Evolutionary conservation across 1,140 invertebrate species (phyloP).

Genomic region (Drosophila prosaltans): DNA sequence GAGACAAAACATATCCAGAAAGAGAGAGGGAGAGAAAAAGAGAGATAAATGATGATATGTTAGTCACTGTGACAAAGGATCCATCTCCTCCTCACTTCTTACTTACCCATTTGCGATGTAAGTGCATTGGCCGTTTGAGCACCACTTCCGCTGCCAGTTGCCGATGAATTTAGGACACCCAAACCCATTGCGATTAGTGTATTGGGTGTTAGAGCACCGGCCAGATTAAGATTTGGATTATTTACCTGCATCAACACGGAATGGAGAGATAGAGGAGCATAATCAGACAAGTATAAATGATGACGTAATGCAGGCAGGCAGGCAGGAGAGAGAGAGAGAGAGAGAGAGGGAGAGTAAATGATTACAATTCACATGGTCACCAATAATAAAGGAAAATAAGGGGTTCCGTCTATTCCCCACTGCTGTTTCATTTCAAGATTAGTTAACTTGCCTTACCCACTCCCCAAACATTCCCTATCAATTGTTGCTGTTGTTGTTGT

Average conservation of each 20-base stretch:
- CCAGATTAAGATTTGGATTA: slow-evolving; percentile 57
- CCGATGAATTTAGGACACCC: slow-evolving; percentile 58
- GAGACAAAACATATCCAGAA: neutral
- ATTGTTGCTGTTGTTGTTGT: neutral
- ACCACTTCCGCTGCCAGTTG: slow-evolving; percentile 35
- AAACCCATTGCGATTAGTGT: slow-evolving; percentile 47
- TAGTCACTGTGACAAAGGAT: slow-evolving; percentile 32
- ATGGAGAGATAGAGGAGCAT: too few species aligned
- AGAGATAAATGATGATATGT: slow-evolving; percentile 21
- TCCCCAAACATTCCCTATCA: too few species aligned
- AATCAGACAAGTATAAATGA: neutral
- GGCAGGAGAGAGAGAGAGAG: too few species aligned
- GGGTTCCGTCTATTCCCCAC: too few species aligned
- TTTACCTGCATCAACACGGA: slow-evolving; percentile 47
- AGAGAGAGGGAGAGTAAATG: neutral
- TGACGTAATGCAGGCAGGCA: neutral
- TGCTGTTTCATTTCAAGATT: too few species aligned
- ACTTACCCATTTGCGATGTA: slow-evolving; percentile 67
- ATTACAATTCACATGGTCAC: neutral
- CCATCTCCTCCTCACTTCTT: neutral
- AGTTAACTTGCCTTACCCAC: too few species aligned
- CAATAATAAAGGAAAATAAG: too few species aligned
- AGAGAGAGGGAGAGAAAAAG: neutral
- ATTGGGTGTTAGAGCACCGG: slow-evolving; percentile 48
- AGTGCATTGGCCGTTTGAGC: slow-evolving; percentile 39